These are phyloP conservation scores for Penaeus indicus DNA, from an alignment of 1,140 invertebrate species.

Conservation along the genomic window DNA sequence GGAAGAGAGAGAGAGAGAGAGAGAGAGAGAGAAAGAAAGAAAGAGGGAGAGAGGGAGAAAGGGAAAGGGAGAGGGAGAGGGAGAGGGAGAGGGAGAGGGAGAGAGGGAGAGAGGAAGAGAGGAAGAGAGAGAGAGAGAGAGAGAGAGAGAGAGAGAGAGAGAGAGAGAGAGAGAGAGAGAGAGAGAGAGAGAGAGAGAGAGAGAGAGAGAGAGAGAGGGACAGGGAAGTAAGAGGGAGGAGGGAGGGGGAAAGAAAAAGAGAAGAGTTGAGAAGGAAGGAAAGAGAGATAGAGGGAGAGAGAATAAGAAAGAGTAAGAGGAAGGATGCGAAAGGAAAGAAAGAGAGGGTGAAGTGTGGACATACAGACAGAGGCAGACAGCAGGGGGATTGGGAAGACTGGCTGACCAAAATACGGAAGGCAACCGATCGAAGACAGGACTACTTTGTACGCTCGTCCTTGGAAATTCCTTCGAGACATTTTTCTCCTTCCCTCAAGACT, in stretches of 20 bases:
- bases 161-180: neutral
- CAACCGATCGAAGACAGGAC: too few species aligned
- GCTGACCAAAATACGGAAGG: too few species aligned
- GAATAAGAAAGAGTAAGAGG: too few species aligned
- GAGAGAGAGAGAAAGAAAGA: neutral
- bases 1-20: neutral
- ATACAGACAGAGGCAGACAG: too few species aligned
- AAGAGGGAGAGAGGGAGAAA: neutral
- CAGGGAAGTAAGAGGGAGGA: neutral
- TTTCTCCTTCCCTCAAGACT: too few species aligned
- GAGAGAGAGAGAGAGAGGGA: neutral
- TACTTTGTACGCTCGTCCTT: too few species aligned
- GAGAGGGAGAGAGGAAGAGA: slow-evolving; percentile 1
- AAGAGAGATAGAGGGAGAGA: too few species aligned
- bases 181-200: neutral
- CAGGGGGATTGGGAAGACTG: too few species aligned
- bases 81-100: neutral
- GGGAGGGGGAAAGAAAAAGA: neutral
- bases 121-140: slow-evolving; percentile 8
- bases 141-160: neutral
- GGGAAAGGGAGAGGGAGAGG: neutral
- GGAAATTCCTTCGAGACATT: too few species aligned
- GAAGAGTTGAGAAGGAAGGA: too few species aligned
- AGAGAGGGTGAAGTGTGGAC: too few species aligned
- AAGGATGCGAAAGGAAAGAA: too few species aligned